Percentiles rank a stretch among this genome's conserved stretches.
Conservation (phyloP, 2,113 vertebrate genomes). For the Bambusicola thoracicus region DNA sequence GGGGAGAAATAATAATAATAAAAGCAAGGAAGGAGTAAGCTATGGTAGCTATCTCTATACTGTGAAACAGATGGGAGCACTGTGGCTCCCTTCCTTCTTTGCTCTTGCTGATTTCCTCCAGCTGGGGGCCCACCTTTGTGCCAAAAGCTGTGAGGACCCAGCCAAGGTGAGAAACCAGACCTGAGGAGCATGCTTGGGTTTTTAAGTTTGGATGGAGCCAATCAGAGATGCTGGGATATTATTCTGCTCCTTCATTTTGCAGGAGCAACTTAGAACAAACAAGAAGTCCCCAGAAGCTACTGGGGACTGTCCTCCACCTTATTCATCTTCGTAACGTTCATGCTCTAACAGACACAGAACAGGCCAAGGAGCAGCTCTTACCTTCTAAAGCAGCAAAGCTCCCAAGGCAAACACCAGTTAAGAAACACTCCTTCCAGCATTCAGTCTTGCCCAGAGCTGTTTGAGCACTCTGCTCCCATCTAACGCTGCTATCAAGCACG, state of each 20-base stretch:
- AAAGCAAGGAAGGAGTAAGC: neutral
- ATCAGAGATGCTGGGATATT: fast-evolving
- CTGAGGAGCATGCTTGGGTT: neutral
- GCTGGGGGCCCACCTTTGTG: neutral
- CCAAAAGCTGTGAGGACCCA: neutral
- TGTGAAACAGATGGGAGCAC: neutral
- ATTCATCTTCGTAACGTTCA: fast-evolving
- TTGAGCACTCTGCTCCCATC: neutral
- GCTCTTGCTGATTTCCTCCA: neutral
- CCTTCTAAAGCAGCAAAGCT: neutral
- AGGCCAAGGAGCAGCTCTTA: neutral
- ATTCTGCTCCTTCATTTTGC: neutral
- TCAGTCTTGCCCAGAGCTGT: neutral
- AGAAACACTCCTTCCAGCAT: neutral
- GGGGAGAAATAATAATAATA: neutral
- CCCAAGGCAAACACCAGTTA: neutral
- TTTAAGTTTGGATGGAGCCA: neutral
- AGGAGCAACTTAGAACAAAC: neutral
- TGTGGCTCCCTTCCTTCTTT: neutral
- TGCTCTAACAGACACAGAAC: neutral
- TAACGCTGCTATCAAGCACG: fast-evolving
- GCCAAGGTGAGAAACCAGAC: neutral
- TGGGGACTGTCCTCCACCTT: neutral
- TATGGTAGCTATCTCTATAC: neutral
- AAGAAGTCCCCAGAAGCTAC: neutral